Percentiles rank a stretch among this genome's conserved stretches.
Conservation (phyloP, 2,888 invertebrate species). For the Helobdella robusta region DNA sequence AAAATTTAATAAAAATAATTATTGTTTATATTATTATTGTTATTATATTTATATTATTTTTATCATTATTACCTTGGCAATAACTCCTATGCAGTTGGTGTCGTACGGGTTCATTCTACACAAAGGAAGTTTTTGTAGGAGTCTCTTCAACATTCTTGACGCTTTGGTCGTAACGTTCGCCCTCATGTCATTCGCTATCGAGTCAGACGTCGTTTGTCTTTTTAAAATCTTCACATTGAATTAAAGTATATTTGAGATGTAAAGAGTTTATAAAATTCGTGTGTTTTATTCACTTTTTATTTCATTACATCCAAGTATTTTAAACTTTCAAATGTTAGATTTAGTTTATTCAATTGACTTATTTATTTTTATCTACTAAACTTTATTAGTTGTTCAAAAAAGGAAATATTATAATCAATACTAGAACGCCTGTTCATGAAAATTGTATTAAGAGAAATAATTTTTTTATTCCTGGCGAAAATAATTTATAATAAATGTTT, state of each 20-base stretch:
- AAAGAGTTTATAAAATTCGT: background rate
- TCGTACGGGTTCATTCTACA: constrained; percentile 93
- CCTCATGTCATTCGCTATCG: constrained; percentile 81
- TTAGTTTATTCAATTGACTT: background rate
- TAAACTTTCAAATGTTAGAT: background rate
- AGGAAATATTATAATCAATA: too few species aligned
- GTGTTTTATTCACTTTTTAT: background rate
- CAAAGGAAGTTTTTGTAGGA: constrained; percentile 94
- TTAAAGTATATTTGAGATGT: background rate
- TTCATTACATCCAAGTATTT: background rate
- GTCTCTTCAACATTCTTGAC: constrained; percentile 95
- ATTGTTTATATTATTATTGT: background rate
- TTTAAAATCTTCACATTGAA: background rate
- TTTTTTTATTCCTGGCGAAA: too few species aligned
- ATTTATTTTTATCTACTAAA: constrained; percentile 1
- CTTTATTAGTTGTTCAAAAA: too few species aligned
- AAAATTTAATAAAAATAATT: background rate
- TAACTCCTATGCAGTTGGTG: constrained; percentile 53
- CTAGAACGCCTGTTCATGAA: background rate
- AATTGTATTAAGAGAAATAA: background rate
- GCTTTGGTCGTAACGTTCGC: constrained; percentile 95
- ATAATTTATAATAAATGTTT: background rate
- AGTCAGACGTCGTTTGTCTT: constrained; percentile 54
- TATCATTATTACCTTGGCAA: background rate
- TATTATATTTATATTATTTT: background rate